These are phyloP conservation scores for Wasmannia auropunctata DNA, from an alignment of 1,140 invertebrate genomes.

Conservation along the genomic window DNA sequence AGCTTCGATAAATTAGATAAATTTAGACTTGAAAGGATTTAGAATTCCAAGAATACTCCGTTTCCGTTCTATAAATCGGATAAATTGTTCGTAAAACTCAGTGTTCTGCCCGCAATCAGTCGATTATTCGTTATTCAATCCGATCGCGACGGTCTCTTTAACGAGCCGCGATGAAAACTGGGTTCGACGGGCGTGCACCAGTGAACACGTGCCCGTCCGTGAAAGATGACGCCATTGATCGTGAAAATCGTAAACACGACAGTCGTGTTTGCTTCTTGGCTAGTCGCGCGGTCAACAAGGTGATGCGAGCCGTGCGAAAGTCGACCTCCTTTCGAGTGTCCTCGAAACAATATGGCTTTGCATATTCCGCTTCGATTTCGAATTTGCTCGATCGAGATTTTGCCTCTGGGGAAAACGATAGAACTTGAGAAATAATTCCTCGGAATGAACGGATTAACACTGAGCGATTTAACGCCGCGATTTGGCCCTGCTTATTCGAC, in stretches of 20 bases:
- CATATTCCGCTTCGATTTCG: not conserved
- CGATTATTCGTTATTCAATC: constrained; percentile 9
- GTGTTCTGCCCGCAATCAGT: constrained; percentile 35
- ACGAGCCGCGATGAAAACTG: constrained; percentile 53
- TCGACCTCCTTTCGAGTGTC: constrained; percentile 52
- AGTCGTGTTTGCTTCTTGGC: not conserved
- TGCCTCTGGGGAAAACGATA: not conserved
- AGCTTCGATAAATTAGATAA: not conserved
- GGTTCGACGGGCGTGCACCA: constrained; percentile 46
- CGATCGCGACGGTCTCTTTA: constrained; percentile 39
- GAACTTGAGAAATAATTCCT: not conserved
- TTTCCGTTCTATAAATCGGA: not conserved
- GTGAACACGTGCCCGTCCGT: constrained; percentile 41
- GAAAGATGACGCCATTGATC: constrained; percentile 57
- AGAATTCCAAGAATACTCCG: not conserved
- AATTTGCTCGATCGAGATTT: not conserved
- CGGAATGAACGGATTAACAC: not conserved
- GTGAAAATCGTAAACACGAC: constrained; percentile 54
- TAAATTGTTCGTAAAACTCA: constrained; percentile 22
- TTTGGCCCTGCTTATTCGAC: not conserved
- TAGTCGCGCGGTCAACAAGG: constrained; percentile 16
- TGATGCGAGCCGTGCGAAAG: constrained; percentile 26
- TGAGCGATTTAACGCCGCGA: not conserved
- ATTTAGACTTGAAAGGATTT: not conserved
- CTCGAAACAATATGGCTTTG: not conserved